Base-by-base conservation (phyloP, 2,888 invertebrate genomes). In the Hesperia comma region DNA sequence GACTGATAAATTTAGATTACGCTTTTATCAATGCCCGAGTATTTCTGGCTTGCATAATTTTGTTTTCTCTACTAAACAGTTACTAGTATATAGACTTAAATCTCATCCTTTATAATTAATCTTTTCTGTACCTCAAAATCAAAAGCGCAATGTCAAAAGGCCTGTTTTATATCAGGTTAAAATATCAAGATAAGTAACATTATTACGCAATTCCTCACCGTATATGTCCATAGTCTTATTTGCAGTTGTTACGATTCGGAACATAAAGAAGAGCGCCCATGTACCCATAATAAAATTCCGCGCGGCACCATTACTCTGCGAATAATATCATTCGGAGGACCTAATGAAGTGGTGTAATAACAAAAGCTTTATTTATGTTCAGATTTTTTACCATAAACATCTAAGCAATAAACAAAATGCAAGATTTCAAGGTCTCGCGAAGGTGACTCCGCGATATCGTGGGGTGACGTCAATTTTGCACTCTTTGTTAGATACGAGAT, bases 271-370 rank as follows among this genome's bases (percentile, higher is more conserved):
- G 58, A 43, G 37, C 51, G 57, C 43, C 26, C 57, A 54, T 19
- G 57, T 49, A 53, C n/a, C n/a, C n/a, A n/a, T 55, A 63, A 69
- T 68, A 70, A 68, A 70, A 32, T 58, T 26, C 58, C 53, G 60
- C 21, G 21, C 51, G 60, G 40, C 32, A 64, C 61, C 72, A 78
- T 83, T 80, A 83, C 75, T 78, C 75, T 72, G 68, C 66, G 43
- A 46, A 55, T 66, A 60, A 61, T 66, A 79, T 78, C 79, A 81
- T 81, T 80, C 69, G 77, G 75, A 77, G 78, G 76, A 80, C 75
- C 79, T 84, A 84, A 86, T 85, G 84, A 85, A 85, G 83, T 80
- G 82, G 79, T 81, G 78, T 78, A 80, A 82, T 79, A 81, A 79
- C 80, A 83, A 84, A 83, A 80, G 77, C 70, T 72, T 79, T 82